phyloP scores from a whole-genome alignment of 1,140 invertebrate genomes.

The Cephus cinctus region DNA sequence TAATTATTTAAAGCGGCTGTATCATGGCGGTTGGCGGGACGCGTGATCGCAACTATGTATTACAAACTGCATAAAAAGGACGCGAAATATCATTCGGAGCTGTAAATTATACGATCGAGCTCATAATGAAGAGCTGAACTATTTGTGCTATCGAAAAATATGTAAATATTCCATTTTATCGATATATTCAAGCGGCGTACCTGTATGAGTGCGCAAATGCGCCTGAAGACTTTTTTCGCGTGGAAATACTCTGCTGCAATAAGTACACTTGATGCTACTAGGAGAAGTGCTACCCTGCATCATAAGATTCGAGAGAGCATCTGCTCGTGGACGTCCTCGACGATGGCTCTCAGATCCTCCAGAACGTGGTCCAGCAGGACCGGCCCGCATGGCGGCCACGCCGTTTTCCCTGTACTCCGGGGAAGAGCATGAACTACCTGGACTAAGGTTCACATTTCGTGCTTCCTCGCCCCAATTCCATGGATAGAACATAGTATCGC shows the following conservation, averaged over 20 bases:
- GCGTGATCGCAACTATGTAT: conserved; percentile 35
- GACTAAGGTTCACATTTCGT: conserved; percentile 48
- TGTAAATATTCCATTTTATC: no score
- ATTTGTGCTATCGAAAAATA: conserved; percentile 1
- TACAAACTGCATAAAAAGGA: no score
- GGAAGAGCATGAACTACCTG: conserved; percentile 51
- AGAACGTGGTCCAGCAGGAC: conserved; percentile 15
- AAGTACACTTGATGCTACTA: conserved; percentile 73
- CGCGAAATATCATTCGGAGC: no score
- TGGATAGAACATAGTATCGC: conserved; percentile 45
- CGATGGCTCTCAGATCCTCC: conserved; percentile 41
- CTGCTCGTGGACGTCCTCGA: conserved; percentile 72
- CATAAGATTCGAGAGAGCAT: conserved; percentile 70
- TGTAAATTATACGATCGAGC: conserved; percentile 3
- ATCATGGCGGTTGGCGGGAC: conserved; percentile 53
- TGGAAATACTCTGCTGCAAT: conserved; percentile 76
- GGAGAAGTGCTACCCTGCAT: conserved; percentile 70
- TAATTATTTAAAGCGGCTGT: conserved; percentile 42
- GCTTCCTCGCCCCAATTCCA: conserved; percentile 52
- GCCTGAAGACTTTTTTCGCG: conserved; percentile 79
- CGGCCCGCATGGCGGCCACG: conserved; percentile 1
- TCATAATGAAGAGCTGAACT: no score
- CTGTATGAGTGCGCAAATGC: conserved; percentile 79
- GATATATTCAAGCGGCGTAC: no score
- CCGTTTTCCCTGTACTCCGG: conserved; percentile 41